Percentiles rank a stretch among this genome's conserved stretches.
phyloP scores from a whole-genome alignment of 2,888 invertebrate genomes.

The Micoletzkya japonica region DNA sequence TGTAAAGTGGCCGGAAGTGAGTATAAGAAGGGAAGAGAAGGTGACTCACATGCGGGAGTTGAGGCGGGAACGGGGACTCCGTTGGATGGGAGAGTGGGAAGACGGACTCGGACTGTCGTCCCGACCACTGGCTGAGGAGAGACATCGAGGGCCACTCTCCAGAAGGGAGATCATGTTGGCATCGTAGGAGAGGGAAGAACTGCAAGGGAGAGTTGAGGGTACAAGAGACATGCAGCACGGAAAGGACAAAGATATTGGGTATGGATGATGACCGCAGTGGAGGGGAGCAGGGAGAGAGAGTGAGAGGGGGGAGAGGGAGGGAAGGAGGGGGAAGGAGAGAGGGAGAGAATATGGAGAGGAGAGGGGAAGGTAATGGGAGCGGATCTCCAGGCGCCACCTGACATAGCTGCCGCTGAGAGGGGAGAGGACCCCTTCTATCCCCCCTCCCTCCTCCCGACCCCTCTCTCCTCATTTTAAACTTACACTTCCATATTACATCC shows the following conservation, averaged over 20 bases:
- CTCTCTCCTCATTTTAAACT: slow-evolving; percentile 25
- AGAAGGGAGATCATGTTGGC: slow-evolving; percentile 17
- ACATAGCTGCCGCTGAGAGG: too few species aligned
- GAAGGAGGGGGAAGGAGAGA: slow-evolving; percentile 7
- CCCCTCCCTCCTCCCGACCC: slow-evolving; percentile 1
- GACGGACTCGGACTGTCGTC: slow-evolving; percentile 13
- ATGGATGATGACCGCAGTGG: background rate
- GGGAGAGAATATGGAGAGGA: background rate
- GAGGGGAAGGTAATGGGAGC: background rate
- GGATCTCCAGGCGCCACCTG: background rate
- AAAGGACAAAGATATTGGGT: background rate
- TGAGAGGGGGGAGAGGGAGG: slow-evolving; percentile 19
- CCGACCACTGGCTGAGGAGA: slow-evolving; percentile 5
- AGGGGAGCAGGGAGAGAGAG: background rate
- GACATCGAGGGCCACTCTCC: slow-evolving; percentile 22
- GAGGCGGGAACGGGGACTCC: slow-evolving; percentile 13
- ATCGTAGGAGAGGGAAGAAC: background rate
- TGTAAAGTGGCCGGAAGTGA: background rate
- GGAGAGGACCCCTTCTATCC: background rate
- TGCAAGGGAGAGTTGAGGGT: background rate
- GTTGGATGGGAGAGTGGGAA: background rate
- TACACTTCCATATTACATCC: slow-evolving; percentile 29
- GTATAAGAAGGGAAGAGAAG: background rate
- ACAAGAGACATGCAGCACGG: background rate
- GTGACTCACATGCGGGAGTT: slow-evolving; percentile 3